phyloP scores from a whole-genome alignment of 2,797 vertebrate species.

The Syndactyla subalaris region DNA sequence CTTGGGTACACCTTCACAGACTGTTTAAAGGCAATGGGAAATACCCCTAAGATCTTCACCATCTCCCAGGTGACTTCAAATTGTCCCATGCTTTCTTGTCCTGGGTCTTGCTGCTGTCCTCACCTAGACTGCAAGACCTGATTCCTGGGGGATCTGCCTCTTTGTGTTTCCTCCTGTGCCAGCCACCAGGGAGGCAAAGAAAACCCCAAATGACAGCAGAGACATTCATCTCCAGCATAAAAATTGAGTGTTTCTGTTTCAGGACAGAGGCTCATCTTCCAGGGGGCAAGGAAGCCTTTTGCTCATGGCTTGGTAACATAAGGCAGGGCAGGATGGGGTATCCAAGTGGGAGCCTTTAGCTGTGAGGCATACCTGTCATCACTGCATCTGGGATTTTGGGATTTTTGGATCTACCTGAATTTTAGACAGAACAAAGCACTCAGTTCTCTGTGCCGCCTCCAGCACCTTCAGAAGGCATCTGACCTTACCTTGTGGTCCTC shows the following conservation, averaged over 20 bases:
- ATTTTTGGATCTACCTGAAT: neutral
- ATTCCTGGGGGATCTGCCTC: neutral
- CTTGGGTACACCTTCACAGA: neutral
- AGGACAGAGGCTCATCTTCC: neutral
- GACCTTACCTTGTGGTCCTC: fast-evolving
- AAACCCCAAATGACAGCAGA: neutral
- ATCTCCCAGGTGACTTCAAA: neutral
- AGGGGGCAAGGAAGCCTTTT: neutral
- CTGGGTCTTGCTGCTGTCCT: neutral
- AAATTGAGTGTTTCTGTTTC: neutral
- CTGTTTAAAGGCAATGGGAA: neutral
- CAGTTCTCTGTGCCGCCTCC: neutral
- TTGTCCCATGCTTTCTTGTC: neutral
- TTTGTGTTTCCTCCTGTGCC: neutral
- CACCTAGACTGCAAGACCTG: neutral
- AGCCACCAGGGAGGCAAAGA: neutral
- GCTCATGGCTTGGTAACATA: neutral
- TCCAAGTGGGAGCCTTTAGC: fast-evolving
- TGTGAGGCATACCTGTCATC: neutral
- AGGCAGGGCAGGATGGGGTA: neutral
- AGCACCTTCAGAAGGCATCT: neutral
- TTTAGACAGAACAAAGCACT: neutral
- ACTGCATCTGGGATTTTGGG: neutral
- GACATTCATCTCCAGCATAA: neutral
- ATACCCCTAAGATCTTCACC: neutral